Evolutionary conservation across 2,888 invertebrate genomes (phyloP), one percentile per base, ranked within the genome.

Genomic region (Eupithecia centaureata): DNA sequence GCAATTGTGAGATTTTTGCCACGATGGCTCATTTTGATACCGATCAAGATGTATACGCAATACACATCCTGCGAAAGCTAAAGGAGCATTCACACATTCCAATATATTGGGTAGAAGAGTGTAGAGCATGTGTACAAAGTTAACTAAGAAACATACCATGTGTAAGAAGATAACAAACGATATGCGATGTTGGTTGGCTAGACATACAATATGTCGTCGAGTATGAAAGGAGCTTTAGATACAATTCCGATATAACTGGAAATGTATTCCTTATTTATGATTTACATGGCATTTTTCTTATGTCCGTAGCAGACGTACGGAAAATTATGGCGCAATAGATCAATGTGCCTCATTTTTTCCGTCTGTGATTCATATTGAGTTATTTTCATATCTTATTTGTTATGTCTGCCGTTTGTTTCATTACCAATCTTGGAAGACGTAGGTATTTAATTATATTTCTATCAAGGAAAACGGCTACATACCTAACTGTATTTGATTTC

Each of bases 311-410:
- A 68, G 61, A 63, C 54, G 68, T 60, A 63, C 58, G 68, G 61
- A 71, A 74, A 71, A 71, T 70, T 74, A 70, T 63, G 67, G 57
- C 67, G 56, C 63, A 71, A 68, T 58, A 62, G 71, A 70, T 74
- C 73, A 71, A 64, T 68, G 68, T 73, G 30, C 28, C 68, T 67
- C 66, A 73, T 70, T 65, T 68, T 54, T 62, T 61, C 28, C 65
- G 42, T 38, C 38, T 25, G 27, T 33, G 33, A 42, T 25, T 56
- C 54, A 56, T 56, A 30, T 56, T 28, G 51, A 68, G 51, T 42
- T 58, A 58, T 35, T 61, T 61, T 64, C 52, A 62, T 61, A 60
- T 60, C 42, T 42, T 30, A 38, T 60, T 65, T 65, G 56, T 30
- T 54, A 8, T 28, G n/a, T 18, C 28, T 56, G 5, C 25, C 54